A percentile compares a stretch with the other conserved stretches of the same genome.
Conservation (phyloP, 2,888 invertebrate genomes). For the Camponotus fellah region DNA sequence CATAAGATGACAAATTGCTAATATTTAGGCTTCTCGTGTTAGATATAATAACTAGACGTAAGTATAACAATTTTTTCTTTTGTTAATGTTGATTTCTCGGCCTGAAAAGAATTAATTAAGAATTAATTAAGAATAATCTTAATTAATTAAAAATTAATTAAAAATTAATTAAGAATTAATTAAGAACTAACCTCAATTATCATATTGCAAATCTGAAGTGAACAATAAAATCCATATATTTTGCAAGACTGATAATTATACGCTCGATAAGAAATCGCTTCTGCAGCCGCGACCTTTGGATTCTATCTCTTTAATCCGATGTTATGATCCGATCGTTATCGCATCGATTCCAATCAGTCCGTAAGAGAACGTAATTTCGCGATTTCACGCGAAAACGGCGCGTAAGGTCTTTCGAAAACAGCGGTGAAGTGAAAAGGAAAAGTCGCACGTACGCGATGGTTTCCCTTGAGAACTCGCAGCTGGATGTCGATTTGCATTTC, state of each 20-base stretch:
- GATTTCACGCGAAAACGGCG: constrained; percentile 32
- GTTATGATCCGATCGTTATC: constrained; percentile 33
- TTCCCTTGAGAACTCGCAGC: constrained; percentile 33
- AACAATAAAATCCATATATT: constrained; percentile 7
- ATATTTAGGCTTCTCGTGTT: background rate
- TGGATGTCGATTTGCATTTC: constrained; percentile 49
- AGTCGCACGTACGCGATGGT: constrained; percentile 8
- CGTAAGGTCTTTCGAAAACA: background rate
- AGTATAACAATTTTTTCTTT: background rate
- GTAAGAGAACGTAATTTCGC: constrained; percentile 26
- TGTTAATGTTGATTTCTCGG: background rate
- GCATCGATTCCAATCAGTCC: constrained; percentile 15
- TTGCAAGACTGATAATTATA: constrained; percentile 25
- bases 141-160: too few relatives aligned
- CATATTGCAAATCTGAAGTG: background rate
- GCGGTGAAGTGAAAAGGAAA: constrained; percentile 43
- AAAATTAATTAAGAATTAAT: too few relatives aligned
- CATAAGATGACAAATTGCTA: background rate
- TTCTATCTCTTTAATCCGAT: background rate
- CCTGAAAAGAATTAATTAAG: background rate
- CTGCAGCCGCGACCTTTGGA: constrained; percentile 2
- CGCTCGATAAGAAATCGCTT: constrained; percentile 21
- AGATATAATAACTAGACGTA: background rate
- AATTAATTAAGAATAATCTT: too few relatives aligned
- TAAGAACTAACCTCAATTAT: background rate